phyloP scores from a whole-genome alignment of 1,140 invertebrate genomes.

The Scaptomyza hsui region DNA sequence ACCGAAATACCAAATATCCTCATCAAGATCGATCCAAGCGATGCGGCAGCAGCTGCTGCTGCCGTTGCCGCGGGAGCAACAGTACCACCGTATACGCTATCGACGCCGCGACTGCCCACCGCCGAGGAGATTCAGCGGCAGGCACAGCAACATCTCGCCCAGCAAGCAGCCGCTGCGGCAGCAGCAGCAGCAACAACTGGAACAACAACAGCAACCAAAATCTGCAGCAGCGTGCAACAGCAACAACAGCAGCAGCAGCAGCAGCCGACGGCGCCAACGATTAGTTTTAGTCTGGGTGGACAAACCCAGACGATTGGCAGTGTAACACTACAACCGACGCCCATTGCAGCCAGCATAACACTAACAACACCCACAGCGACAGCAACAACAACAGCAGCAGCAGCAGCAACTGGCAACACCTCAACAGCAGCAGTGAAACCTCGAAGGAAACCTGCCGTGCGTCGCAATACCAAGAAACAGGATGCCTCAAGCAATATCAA shows the following conservation, averaged over 20 bases:
- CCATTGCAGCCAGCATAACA: slow-evolving; percentile 42
- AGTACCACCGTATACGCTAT: slow-evolving; percentile 77
- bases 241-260: slow-evolving; percentile 21
- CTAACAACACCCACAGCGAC: slow-evolving; percentile 34
- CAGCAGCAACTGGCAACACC: slow-evolving; percentile 11
- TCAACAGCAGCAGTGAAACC: slow-evolving; percentile 63
- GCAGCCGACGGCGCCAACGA: slow-evolving; percentile 50
- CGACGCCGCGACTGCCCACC: slow-evolving; percentile 78
- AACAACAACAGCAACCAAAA: slow-evolving; percentile 30
- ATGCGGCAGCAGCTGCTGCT: slow-evolving; percentile 37
- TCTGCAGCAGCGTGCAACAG: slow-evolving; percentile 26
- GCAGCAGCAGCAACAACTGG: slow-evolving; percentile 48
- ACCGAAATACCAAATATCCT: slow-evolving; percentile 83
- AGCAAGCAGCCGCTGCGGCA: slow-evolving; percentile 70
- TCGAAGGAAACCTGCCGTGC: slow-evolving; percentile 74
- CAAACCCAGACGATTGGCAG: slow-evolving; percentile 48
- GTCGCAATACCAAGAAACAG: slow-evolving; percentile 72
- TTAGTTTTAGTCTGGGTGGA: slow-evolving; percentile 57
- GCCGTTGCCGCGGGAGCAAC: slow-evolving; percentile 44
- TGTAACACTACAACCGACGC: slow-evolving; percentile 55
- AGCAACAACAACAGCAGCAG: slow-evolving; percentile 3
- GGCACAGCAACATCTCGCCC: slow-evolving; percentile 76
- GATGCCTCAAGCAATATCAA: slow-evolving; percentile 29
- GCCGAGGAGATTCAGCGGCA: slow-evolving; percentile 81
- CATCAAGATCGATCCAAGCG: slow-evolving; percentile 83